These are phyloP conservation scores for Oncorhynchus nerka DNA, from an alignment of 2,113 vertebrate genomes.

Conservation along the genomic window DNA sequence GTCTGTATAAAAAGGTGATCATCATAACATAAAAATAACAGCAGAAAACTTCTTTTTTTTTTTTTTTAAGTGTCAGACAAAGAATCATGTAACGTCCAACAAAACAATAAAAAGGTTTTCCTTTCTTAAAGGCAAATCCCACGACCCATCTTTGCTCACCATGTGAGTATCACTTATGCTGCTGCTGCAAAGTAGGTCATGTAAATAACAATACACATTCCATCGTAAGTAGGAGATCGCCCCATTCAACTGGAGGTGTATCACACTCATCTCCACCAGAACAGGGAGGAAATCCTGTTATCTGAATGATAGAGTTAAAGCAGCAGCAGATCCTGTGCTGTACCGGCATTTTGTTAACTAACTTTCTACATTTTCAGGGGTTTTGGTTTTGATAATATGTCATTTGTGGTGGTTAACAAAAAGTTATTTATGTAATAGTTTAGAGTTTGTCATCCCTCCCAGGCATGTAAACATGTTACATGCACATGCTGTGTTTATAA, in stretches of 20 bases:
- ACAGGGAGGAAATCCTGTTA: background rate
- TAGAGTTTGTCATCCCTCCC: background rate
- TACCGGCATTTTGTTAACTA: background rate
- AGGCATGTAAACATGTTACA: constrained; percentile 66
- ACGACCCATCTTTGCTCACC: constrained; percentile 3
- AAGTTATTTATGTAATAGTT: constrained; percentile 7
- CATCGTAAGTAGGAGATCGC: background rate
- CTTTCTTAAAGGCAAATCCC: constrained; percentile 36
- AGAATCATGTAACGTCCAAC: constrained; percentile 45
- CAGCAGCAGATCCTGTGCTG: background rate
- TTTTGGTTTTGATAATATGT: background rate
- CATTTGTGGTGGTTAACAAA: constrained; percentile 4
- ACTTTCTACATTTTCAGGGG: background rate
- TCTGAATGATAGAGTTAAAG: background rate
- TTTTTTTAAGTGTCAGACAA: constrained; percentile 20
- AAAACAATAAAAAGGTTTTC: constrained; percentile 36
- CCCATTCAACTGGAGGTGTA: background rate
- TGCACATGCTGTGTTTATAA: constrained; percentile 54
- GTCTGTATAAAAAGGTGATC: constrained; percentile 8
- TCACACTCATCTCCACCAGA: background rate
- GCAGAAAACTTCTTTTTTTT: background rate
- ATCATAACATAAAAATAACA: constrained; percentile 19
- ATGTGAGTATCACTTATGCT: background rate
- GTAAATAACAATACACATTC: constrained; percentile 35
- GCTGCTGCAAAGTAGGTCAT: constrained; percentile 23